Evolutionary conservation across 2,888 invertebrate species (phyloP), one percentile per base, ranked within the genome.

Genomic region (Phytoseiulus persimilis): DNA sequence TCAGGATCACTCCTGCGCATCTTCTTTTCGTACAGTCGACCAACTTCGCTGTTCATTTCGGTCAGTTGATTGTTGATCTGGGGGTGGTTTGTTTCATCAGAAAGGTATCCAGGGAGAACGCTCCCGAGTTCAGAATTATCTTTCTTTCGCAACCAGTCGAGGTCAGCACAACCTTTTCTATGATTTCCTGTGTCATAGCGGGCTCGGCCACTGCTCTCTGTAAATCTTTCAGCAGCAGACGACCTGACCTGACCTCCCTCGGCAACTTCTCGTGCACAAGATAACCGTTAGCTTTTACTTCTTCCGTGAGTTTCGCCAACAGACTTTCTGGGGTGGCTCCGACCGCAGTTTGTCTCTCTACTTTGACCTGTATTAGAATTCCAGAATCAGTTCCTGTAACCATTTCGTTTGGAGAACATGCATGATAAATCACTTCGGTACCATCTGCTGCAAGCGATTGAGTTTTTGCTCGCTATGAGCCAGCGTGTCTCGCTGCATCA

Each of bases 201-300:
- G 95, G 94, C 91, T 95, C 95, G 84, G 94, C 94, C 0, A 95
- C 94, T 89, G 96, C 95, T 91, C 14, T 94, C 92, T 95, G 95
- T 92, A 96, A 93, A 90, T 96, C 95, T 90, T 94, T 94, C 83
- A 96, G 93, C 91, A 95, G 95, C 91, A 95, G 94, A 92, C 95
- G 94, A 90, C 95, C 93, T 23, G 93, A 93, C 0, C 93, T 93
- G 87, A 95, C 93, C 92, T 97, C 97, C 91, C 95, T 94, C 0
- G 96, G 96, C 90, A 97, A 92, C 92, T 96, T 96, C 92, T 96
- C 96, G 91, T 95, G 95, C 0, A 95, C 95, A 90, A 97, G 94
- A 92, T 95, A 96, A 90, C 94, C 94, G 92, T 95, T 95, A 83
- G 95, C 94, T 93, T 95, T 95, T 83, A 95, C 94, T 93, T 96